These are phyloP conservation scores for Drosophila leontia DNA, from an alignment of 1,140 invertebrate species.

Conservation along the genomic window DNA sequence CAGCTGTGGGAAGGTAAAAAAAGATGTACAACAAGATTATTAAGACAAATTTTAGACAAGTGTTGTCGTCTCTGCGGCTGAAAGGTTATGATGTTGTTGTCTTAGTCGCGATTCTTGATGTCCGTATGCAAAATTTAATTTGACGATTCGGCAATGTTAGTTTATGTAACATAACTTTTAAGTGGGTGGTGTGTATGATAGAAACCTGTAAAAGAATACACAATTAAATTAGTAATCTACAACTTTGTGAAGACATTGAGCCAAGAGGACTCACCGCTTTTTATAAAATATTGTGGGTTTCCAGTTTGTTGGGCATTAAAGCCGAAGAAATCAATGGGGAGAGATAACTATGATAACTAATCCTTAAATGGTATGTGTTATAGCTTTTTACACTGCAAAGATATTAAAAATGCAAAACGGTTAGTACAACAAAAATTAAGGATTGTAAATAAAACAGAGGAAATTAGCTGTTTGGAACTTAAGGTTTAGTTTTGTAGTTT, in stretches of 20 bases:
- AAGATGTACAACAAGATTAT: conserved; percentile 82
- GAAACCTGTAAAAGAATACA: conserved; percentile 51
- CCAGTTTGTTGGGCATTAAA: conserved; percentile 56
- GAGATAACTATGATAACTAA: conserved; percentile 78
- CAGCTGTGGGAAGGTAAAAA: conserved; percentile 81
- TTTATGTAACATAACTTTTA: conserved; percentile 58
- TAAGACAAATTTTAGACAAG: conserved; percentile 65
- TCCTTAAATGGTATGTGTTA: conserved; percentile 74
- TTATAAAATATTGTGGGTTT: conserved; percentile 75
- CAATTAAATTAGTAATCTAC: background rate
- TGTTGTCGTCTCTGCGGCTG: conserved; percentile 53
- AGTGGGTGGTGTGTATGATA: conserved; percentile 56
- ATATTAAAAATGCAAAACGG: conserved; percentile 20
- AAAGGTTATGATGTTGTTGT: conserved; percentile 36
- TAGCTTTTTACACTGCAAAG: conserved; percentile 79
- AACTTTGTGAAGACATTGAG: too few species aligned
- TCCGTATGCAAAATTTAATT: conserved; percentile 41
- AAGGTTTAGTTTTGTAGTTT: background rate
- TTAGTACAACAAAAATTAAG: conserved; percentile 1
- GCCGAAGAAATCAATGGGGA: conserved; percentile 68
- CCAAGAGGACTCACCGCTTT: conserved; percentile 61
- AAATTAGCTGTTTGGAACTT: too few species aligned
- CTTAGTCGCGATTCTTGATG: conserved; percentile 38
- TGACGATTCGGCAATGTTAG: conserved; percentile 23
- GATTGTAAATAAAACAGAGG: background rate